Percentiles rank a stretch among this genome's conserved stretches.
Conservation (phyloP, 2,888 invertebrate genomes). For the Campoletis raptor region DNA sequence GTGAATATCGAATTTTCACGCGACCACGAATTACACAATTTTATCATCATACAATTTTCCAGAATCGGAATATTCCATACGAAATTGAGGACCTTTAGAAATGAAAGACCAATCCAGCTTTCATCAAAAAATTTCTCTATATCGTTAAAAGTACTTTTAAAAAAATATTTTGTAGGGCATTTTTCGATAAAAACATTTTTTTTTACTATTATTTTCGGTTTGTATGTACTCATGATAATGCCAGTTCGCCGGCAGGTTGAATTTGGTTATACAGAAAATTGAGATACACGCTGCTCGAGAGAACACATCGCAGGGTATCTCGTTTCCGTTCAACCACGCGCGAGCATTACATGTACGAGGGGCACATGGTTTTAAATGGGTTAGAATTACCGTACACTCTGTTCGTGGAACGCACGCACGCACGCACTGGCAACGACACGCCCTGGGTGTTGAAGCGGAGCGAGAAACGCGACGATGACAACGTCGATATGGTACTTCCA, state of each 20-base stretch:
- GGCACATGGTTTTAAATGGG: slow-evolving; percentile 61
- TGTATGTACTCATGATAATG: slow-evolving; percentile 38
- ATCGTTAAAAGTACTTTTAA: too few relatives aligned
- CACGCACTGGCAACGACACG: slow-evolving; percentile 51
- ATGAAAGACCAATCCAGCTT: too few relatives aligned
- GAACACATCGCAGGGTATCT: slow-evolving; percentile 56
- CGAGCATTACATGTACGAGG: slow-evolving; percentile 33
- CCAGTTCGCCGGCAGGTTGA: slow-evolving; percentile 31
- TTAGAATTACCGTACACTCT: slow-evolving; percentile 66
- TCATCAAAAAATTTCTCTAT: too few relatives aligned
- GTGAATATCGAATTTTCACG: neutral
- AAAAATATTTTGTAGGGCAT: neutral
- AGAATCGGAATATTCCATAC: neutral
- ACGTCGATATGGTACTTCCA: slow-evolving; percentile 30
- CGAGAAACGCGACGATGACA: slow-evolving; percentile 56
- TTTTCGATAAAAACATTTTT: neutral
- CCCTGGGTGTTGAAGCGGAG: slow-evolving; percentile 60
- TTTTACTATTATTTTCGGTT: neutral
- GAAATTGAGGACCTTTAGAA: neutral
- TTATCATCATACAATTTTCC: neutral
- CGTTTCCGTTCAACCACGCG: slow-evolving; percentile 64
- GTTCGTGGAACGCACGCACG: slow-evolving; percentile 40
- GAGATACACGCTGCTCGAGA: slow-evolving; percentile 12
- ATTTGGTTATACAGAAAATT: slow-evolving; percentile 44
- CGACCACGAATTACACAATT: slow-evolving; percentile 20